Evolutionary conservation across 2,888 invertebrate genomes (phyloP).

Genomic region (Molorchus minor): DNA sequence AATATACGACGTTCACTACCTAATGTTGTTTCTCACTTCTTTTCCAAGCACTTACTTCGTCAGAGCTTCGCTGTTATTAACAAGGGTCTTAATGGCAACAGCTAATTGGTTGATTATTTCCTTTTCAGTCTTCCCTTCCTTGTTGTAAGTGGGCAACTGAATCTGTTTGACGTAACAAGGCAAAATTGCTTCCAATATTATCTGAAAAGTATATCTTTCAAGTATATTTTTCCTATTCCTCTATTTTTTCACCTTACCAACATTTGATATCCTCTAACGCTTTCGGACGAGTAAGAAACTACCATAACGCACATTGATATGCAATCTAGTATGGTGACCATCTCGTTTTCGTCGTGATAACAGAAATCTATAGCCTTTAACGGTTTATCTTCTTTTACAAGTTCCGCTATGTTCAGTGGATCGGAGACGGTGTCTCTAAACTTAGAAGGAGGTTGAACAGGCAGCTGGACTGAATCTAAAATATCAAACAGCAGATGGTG

Average conservation of each 20-base stretch:
- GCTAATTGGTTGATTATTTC: slow-evolving; percentile 93
- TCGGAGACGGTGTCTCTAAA: slow-evolving; percentile 95
- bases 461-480: slow-evolving; percentile 77
- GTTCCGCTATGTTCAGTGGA: slow-evolving; percentile 90
- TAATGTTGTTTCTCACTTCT: too few relatives aligned
- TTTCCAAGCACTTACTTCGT: slow-evolving; percentile 76
- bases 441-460: slow-evolving; percentile 91
- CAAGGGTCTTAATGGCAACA: slow-evolving; percentile 92
- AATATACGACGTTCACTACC: too few relatives aligned
- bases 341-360: slow-evolving; percentile 97
- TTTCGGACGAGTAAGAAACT: slow-evolving; percentile 97
- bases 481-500: not conserved
- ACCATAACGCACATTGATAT: slow-evolving; percentile 99
- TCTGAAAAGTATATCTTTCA: slow-evolving; percentile 67
- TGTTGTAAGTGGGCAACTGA: slow-evolving; percentile 86
- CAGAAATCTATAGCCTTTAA: slow-evolving; percentile 97
- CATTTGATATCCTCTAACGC: slow-evolving; percentile 91
- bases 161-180: slow-evolving; percentile 96
- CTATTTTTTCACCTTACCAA: slow-evolving; percentile 68
- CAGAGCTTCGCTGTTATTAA: slow-evolving; percentile 95
- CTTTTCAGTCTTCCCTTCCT: slow-evolving; percentile 92
- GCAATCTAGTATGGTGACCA: slow-evolving; percentile 95
- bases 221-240: not conserved
- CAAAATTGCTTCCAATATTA: slow-evolving; percentile 93
- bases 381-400: slow-evolving; percentile 91